Percentiles rank a stretch among this genome's conserved stretches.
phyloP scores from a whole-genome alignment of 1,140 invertebrate species.

The Drosophila trapezifrons region DNA sequence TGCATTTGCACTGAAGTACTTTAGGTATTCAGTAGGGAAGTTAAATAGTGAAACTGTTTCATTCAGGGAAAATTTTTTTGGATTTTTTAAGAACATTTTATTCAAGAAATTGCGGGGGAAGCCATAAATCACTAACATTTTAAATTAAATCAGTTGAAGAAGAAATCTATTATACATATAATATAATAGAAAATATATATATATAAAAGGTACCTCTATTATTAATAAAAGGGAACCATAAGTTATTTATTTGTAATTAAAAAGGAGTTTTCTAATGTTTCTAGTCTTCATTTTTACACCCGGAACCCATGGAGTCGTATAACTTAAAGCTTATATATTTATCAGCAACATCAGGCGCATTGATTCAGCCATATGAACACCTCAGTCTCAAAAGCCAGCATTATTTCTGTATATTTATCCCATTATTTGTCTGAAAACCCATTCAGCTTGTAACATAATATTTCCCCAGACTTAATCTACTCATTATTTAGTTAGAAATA shows the following conservation, averaged over 20 bases:
- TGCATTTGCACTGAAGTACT: not conserved
- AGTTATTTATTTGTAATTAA: not conserved
- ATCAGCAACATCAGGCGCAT: not conserved
- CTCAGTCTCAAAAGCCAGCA: too few species aligned
- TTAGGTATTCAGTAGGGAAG: conserved; percentile 1
- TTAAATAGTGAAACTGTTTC: not conserved
- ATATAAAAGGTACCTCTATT: not conserved
- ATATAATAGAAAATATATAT: not conserved
- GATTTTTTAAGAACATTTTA: too few species aligned
- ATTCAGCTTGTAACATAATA: not conserved
- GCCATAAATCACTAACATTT: too few species aligned
- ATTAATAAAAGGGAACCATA: not conserved
- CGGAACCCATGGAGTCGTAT: not conserved
- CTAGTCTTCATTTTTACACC: not conserved
- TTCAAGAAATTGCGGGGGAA: too few species aligned
- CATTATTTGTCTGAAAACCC: not conserved
- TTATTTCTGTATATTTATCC: not conserved
- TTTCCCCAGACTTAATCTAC: not conserved
- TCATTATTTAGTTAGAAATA: not conserved
- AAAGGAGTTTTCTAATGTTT: not conserved
- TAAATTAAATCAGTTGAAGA: too few species aligned
- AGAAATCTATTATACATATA: not conserved
- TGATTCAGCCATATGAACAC: not conserved
- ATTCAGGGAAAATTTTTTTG: too few species aligned
- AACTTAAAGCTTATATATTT: not conserved